Conservation (phyloP, 2,888 invertebrate species). For the Eulithis prunata region DNA sequence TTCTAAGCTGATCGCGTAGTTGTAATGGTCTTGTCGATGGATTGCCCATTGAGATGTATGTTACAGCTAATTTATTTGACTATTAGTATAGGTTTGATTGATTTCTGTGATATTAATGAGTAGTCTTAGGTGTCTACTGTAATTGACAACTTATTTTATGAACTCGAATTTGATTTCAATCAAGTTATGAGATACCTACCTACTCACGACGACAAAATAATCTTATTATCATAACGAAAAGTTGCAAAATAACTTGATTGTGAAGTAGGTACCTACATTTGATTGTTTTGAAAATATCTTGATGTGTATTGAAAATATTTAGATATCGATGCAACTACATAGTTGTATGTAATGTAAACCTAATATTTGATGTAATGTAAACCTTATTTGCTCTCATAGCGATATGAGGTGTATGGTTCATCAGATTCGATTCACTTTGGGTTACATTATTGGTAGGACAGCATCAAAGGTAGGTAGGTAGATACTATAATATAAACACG, state of each 20-base stretch:
- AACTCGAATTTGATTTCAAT: slow-evolving; percentile 7
- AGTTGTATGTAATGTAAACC: not conserved
- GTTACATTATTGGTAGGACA: too few relatives aligned
- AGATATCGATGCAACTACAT: slow-evolving; percentile 3
- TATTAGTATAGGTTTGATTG: slow-evolving; percentile 25
- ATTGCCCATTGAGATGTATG: slow-evolving; percentile 40
- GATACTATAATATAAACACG: too few relatives aligned
- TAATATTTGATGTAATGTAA: not conserved
- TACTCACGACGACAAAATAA: slow-evolving; percentile 18
- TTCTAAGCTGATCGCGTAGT: slow-evolving; percentile 44
- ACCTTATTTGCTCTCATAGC: not conserved
- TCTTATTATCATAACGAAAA: slow-evolving; percentile 23
- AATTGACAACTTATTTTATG: slow-evolving; percentile 4
- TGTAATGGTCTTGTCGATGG: slow-evolving; percentile 41
- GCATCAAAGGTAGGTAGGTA: too few relatives aligned
- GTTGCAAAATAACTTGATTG: slow-evolving; percentile 17
- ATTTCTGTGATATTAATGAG: slow-evolving; percentile 16
- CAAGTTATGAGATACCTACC: slow-evolving; percentile 5
- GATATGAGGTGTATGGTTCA: too few relatives aligned
- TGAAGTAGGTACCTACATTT: not conserved
- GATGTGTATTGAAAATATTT: slow-evolving; percentile 27
- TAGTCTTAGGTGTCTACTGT: not conserved
- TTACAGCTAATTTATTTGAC: slow-evolving; percentile 38
- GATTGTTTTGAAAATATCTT: slow-evolving; percentile 30
- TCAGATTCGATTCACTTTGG: too few relatives aligned